Base-by-base conservation (phyloP, 2,113 vertebrate genomes). In the Pholis gunnellus region DNA sequence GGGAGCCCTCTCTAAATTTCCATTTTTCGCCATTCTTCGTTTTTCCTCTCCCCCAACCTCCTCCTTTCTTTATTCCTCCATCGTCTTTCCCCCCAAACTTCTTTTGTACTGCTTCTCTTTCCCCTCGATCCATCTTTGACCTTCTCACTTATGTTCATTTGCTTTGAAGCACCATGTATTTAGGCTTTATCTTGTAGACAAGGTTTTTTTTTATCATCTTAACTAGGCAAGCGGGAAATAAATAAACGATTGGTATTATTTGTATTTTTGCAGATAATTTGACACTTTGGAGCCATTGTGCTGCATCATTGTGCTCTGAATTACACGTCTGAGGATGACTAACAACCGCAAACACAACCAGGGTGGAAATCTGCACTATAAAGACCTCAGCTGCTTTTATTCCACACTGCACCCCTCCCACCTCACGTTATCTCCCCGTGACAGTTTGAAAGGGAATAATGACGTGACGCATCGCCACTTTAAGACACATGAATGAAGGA, bases 391-490 rank as follows among this genome's bases (percentile, higher is more conserved):
- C 57, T 36, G 65, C 79, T 46, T 66, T 79, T 27, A 36, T 78
- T 80, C 67, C 27, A 68, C 61, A 20, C 57, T 1, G 61, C 64
- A 22, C 34, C 27, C 44, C 31, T 72, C 81, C 81, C 76, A 78
- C 71, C 71, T 48, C 34, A 34, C 11, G 36, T 75, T 90, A 84
- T 90, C 88, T 52, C 52, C 15, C 60, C 38, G 71, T 76, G 82
- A 83, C 85, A 84, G 78, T 89, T 71, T 86, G 82, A 87, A 87
- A 79, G 78, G 77, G 71, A 68, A 89, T 85, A 81, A 82, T 88
- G 84, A 90, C 79, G 66, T 42, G 70, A 80, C 52, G 38, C 78
- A 44, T 71, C 81, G 11, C 38, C 57, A 38, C 59, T 80, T 79
- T 75, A 40, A 67, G 78, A 56, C 63, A 60, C 52, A 64, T 57